Percentiles rank a stretch among this genome's conserved stretches.
Evolutionary conservation across 92 coral and sea anemone genomes (phyloP).

Genomic region (Paramuricea clavata): DNA sequence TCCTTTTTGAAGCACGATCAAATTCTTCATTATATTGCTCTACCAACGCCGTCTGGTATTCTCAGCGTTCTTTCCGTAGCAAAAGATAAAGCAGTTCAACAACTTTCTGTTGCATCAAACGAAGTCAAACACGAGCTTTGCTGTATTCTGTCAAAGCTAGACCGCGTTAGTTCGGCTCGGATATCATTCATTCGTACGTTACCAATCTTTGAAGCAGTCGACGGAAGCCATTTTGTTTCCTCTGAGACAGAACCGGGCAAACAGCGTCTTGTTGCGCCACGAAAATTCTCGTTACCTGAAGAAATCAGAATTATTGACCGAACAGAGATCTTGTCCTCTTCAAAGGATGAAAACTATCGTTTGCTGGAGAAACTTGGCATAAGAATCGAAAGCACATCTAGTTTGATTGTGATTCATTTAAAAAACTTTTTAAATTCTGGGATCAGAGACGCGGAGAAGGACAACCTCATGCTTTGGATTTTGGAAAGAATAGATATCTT

Average conservation of each 20-base stretch:
- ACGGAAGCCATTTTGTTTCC: constrained; percentile 65
- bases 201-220: constrained; percentile 80
- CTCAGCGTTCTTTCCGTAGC: constrained; percentile 69
- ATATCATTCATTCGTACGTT: constrained; percentile 53
- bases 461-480: constrained; percentile 81
- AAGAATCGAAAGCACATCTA: constrained; percentile 33
- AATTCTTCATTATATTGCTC: constrained; percentile 72
- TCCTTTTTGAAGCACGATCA: constrained; percentile 67
- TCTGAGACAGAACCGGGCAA: neutral
- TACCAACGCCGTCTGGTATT: constrained; percentile 75
- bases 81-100: constrained; percentile 18
- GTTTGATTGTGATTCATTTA: constrained; percentile 62
- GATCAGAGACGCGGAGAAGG: constrained; percentile 65
- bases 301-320: constrained; percentile 42
- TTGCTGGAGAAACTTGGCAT: constrained; percentile 55
- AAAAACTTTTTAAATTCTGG: constrained; percentile 46
- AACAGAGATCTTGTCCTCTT: constrained; percentile 48
- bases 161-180: constrained; percentile 31
- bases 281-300: constrained; percentile 26
- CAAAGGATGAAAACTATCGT: constrained; percentile 36
- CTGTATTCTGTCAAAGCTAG: constrained; percentile 26
- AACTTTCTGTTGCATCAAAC: neutral
- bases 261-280: constrained; percentile 37
- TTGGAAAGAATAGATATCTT: constrained; percentile 65
- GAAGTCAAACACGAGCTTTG: constrained; percentile 61